phyloP scores from a whole-genome alignment of 2,797 vertebrate genomes.

The Arnoldichthys spilopterus region DNA sequence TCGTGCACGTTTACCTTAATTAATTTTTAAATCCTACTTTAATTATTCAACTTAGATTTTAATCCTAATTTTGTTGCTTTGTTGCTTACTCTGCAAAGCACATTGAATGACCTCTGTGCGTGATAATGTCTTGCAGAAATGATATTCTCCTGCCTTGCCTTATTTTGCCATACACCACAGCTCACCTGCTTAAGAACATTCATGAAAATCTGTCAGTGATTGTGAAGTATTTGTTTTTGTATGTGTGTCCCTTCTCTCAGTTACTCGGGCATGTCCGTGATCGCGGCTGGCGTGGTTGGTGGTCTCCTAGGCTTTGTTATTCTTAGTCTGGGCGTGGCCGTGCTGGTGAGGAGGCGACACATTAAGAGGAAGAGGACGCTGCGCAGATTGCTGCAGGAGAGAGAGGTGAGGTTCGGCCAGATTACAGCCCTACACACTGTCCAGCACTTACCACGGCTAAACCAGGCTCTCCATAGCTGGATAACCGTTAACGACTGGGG shows the following conservation, averaged over 20 bases:
- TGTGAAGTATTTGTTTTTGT: too few relatives aligned
- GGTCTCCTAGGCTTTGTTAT: constrained; percentile 86
- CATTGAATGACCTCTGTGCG: too few relatives aligned
- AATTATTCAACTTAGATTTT: too few relatives aligned
- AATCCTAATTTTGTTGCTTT: too few relatives aligned
- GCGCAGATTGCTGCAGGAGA: constrained; percentile 92
- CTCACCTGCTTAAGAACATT: background rate
- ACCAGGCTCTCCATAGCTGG: background rate
- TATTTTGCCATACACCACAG: too few relatives aligned
- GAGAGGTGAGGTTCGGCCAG: constrained; percentile 80
- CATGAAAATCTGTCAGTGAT: background rate
- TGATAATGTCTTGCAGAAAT: too few relatives aligned
- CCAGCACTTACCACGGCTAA: background rate
- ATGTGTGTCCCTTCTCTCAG: background rate
- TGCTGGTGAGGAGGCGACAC: constrained; percentile 86
- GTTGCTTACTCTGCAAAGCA: too few relatives aligned
- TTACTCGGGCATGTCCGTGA: constrained; percentile 83
- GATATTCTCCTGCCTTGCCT: too few relatives aligned
- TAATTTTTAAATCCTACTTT: too few relatives aligned
- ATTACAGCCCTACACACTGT: background rate
- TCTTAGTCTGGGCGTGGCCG: constrained; percentile 83
- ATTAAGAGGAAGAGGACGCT: constrained; percentile 93
- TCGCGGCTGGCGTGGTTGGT: constrained; percentile 89
- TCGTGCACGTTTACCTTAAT: too few relatives aligned
- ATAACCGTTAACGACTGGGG: too few relatives aligned